A percentile compares a stretch with the other conserved stretches of the same genome.
phyloP scores from a whole-genome alignment of 1,140 invertebrate genomes.

The Antheraea pernyi region DNA sequence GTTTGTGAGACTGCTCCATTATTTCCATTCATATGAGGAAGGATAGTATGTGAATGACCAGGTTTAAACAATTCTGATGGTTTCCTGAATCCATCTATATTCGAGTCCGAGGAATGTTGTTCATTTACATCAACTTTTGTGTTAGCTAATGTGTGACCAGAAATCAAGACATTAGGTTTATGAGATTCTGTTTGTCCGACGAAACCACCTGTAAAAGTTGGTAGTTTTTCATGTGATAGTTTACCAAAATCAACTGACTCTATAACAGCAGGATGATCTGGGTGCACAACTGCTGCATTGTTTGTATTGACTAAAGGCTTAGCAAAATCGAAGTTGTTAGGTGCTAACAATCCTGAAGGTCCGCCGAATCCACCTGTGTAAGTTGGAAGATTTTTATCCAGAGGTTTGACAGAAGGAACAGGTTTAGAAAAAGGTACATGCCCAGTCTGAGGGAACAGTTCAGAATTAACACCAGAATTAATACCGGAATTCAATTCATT shows the following conservation, averaged over 20 bases:
- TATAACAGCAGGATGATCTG: neutral
- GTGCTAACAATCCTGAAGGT: slow-evolving; percentile 16
- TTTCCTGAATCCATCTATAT: neutral
- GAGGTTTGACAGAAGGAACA: neutral
- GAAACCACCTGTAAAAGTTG: slow-evolving; percentile 20
- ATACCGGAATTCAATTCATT: slow-evolving; percentile 9
- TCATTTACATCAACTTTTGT: neutral
- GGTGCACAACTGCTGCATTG: neutral
- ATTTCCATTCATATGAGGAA: neutral
- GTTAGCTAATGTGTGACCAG: neutral
- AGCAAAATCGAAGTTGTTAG: neutral
- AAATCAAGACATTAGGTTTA: neutral
- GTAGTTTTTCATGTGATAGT: neutral
- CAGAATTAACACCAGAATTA: neutral
- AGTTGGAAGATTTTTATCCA: neutral
- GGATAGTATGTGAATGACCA: neutral
- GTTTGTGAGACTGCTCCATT: neutral
- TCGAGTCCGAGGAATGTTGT: neutral
- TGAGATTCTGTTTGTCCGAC: slow-evolving; percentile 14
- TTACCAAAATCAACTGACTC: neutral
- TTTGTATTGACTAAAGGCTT: neutral
- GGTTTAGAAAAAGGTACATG: neutral
- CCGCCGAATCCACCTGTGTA: slow-evolving; percentile 27
- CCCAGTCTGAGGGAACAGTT: neutral
- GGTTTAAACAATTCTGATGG: slow-evolving; percentile 8